phyloP scores from a whole-genome alignment of 1,140 invertebrate species.

The Calephelis nemesis region DNA sequence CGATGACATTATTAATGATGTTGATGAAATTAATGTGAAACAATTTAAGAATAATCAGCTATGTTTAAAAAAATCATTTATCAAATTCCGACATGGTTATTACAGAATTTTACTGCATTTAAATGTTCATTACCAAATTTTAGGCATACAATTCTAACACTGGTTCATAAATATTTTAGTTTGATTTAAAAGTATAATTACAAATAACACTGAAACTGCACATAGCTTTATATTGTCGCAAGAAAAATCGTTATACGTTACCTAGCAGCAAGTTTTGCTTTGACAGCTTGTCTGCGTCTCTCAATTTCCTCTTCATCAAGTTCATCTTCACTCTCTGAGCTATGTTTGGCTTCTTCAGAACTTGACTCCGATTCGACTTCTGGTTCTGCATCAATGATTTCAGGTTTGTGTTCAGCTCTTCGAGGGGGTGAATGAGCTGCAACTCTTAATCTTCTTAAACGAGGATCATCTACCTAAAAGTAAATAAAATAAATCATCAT shows the following conservation, averaged over 20 bases:
- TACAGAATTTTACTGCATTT: not conserved
- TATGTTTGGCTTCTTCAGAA: slow-evolving; percentile 54
- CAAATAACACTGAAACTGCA: too few relatives aligned
- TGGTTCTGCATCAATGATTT: slow-evolving; percentile 81
- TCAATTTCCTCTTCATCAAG: slow-evolving; percentile 90
- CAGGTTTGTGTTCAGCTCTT: slow-evolving; percentile 76
- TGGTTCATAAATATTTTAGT: too few relatives aligned
- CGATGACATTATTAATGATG: too few relatives aligned
- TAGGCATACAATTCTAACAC: not conserved
- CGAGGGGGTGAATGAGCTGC: slow-evolving; percentile 61
- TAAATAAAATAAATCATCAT: not conserved
- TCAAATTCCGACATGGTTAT: not conserved
- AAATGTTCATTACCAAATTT: not conserved
- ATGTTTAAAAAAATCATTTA: too few relatives aligned
- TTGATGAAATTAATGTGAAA: too few relatives aligned
- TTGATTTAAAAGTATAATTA: too few relatives aligned
- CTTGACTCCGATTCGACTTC: slow-evolving; percentile 69
- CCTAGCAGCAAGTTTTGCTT: slow-evolving; percentile 69
- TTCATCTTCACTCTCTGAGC: slow-evolving; percentile 85
- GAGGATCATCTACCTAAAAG: slow-evolving; percentile 85
- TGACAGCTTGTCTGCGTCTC: slow-evolving; percentile 84
- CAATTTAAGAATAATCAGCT: too few relatives aligned
- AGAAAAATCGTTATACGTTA: slow-evolving; percentile 22
- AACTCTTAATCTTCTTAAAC: slow-evolving; percentile 83
- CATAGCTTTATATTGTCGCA: too few relatives aligned